These are phyloP conservation scores for Apoda limacodes DNA, from an alignment of 2,888 invertebrate species.

Conservation along the genomic window DNA sequence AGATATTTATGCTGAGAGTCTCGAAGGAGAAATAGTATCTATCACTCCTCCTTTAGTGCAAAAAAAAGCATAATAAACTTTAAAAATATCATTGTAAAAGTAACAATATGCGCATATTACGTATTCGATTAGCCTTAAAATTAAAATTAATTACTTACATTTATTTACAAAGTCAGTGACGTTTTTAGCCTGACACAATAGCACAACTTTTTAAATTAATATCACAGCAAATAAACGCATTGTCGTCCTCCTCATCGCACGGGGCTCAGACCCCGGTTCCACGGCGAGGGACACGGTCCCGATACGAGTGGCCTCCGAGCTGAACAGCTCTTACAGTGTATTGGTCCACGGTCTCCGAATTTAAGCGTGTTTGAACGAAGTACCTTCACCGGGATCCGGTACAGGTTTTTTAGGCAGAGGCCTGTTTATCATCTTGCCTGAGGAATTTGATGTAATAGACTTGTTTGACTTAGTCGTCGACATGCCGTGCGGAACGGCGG, in stretches of 20 bases:
- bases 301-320: too few species aligned
- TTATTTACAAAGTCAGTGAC: slow-evolving; percentile 44
- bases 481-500: slow-evolving; percentile 26
- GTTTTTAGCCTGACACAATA: slow-evolving; percentile 38
- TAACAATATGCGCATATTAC: too few species aligned
- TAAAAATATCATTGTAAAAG: too few species aligned
- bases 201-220: slow-evolving; percentile 50
- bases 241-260: slow-evolving; percentile 22
- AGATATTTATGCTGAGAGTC: too few species aligned
- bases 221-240: slow-evolving; percentile 59
- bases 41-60: too few species aligned
- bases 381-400: slow-evolving; percentile 46
- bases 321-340: too few species aligned
- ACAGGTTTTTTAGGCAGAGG: slow-evolving; percentile 77
- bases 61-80: too few species aligned
- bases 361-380: slow-evolving; percentile 44
- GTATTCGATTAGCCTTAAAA: slow-evolving; percentile 19
- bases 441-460: slow-evolving; percentile 46
- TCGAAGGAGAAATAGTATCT: too few species aligned
- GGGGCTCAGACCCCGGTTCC: slow-evolving; percentile 10
- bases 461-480: slow-evolving; percentile 39
- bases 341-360: slow-evolving; percentile 18
- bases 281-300: too few species aligned
- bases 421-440: slow-evolving; percentile 73
- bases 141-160: slow-evolving; percentile 28